Evolutionary conservation across 2,113 vertebrate species (phyloP).

Genomic region (Thamnophis sirtalis): DNA sequence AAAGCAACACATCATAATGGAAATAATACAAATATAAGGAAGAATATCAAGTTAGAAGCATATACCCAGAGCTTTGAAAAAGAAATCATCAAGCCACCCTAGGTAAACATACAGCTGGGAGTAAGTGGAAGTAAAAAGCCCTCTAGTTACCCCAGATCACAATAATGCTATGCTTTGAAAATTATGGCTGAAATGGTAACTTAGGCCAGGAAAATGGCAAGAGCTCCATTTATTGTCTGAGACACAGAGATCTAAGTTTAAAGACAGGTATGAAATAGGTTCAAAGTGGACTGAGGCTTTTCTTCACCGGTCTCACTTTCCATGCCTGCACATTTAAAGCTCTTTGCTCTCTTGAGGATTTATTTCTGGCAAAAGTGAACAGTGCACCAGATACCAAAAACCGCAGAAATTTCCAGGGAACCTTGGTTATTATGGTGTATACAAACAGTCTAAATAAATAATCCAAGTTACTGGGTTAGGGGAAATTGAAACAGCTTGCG

Average conservation of each 20-base stretch:
- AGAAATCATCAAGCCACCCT: neutral
- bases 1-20: conserved; percentile 5
- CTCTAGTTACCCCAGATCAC: neutral
- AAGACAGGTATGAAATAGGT: neutral
- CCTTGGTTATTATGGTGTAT: neutral
- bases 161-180: neutral
- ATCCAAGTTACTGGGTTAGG: neutral
- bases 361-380: neutral
- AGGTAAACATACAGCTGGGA: neutral
- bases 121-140: neutral
- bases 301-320: neutral
- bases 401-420: neutral
- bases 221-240: neutral
- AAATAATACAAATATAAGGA: conserved; percentile 16
- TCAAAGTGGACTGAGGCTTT: neutral
- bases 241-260: neutral
- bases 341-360: too few species aligned
- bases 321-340: neutral
- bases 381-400: neutral
- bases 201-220: neutral
- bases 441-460: neutral
- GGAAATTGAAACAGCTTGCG: neutral
- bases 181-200: neutral
- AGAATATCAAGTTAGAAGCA: neutral
- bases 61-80: neutral